Evolutionary conservation across 2,797 vertebrate genomes (phyloP).

Genomic region (Rhadinocentrus ornatus): DNA sequence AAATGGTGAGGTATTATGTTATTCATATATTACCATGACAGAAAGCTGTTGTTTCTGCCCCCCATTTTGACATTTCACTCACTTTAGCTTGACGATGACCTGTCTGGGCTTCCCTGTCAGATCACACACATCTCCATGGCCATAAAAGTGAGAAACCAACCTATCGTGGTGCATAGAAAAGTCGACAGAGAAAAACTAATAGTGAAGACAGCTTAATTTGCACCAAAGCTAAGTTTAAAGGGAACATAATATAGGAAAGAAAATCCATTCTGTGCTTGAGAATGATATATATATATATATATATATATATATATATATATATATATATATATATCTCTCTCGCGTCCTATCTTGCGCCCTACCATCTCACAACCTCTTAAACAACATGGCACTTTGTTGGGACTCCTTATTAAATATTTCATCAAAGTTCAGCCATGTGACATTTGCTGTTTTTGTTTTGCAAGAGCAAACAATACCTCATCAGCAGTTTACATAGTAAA

Average conservation of each 20-base stretch:
- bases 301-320: too few relatives aligned
- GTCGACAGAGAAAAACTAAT: not conserved
- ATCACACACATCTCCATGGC: slow-evolving; percentile 95
- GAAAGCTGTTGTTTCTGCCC: too few relatives aligned
- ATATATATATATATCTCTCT: too few relatives aligned
- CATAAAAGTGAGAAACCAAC: slow-evolving; percentile 97
- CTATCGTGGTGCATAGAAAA: slow-evolving; percentile 71
- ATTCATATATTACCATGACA: slow-evolving; percentile 1
- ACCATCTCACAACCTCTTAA: too few relatives aligned
- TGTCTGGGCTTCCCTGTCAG: slow-evolving; percentile 95
- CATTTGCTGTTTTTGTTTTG: not conserved
- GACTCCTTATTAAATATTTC: too few relatives aligned
- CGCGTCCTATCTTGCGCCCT: too few relatives aligned
- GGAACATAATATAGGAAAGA: not conserved
- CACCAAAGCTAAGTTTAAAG: not conserved
- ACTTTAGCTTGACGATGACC: slow-evolving; percentile 99
- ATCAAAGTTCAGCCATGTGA: not conserved
- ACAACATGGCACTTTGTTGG: too few relatives aligned
- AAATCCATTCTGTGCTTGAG: not conserved
- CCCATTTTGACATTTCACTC: slow-evolving; percentile 68
- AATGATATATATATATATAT: not conserved
- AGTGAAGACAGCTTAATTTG: not conserved
- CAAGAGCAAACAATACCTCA: not conserved
- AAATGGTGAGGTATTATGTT: slow-evolving; percentile 16
- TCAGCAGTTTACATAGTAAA: not conserved